A percentile compares a stretch with the other conserved stretches of the same genome.
phyloP scores from a whole-genome alignment of 30 jellyfish, hydroid and myxozoan species.

The Hydractinia symbiolongicarpus region DNA sequence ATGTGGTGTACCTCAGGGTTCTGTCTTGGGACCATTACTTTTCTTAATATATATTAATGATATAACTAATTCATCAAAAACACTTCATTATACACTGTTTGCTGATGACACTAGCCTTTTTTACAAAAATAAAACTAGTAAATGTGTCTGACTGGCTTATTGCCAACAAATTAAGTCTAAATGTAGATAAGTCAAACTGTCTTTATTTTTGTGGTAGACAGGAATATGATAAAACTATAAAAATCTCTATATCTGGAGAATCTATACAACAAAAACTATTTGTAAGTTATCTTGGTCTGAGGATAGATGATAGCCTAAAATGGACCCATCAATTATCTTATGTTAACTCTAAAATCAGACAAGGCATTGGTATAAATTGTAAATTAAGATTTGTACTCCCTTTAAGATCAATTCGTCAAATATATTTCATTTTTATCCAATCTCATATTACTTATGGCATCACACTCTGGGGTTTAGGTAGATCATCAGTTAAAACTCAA shows the following conservation, averaged over 20 bases:
- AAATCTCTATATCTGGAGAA: background rate
- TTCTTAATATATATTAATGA: constrained; percentile 26
- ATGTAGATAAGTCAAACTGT: constrained; percentile 17
- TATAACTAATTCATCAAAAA: constrained; percentile 29
- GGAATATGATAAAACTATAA: background rate
- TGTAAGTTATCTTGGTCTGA: background rate
- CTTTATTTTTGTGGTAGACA: background rate
- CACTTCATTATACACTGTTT: constrained; percentile 27
- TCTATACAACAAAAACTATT: background rate
- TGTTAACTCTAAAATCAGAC: background rate
- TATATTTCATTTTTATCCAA: background rate
- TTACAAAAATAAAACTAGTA: constrained; percentile 5
- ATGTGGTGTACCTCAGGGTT: constrained; percentile 29
- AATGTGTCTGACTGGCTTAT: constrained; percentile 1
- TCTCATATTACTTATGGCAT: background rate
- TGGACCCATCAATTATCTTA: background rate
- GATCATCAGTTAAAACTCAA: background rate
- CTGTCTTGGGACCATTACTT: constrained; percentile 30
- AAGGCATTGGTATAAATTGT: constrained; percentile 1
- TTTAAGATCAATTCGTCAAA: background rate
- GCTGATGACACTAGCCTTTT: constrained; percentile 46
- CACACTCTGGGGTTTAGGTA: background rate
- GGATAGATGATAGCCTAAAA: constrained; percentile 4
- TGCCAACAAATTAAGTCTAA: constrained; percentile 29
- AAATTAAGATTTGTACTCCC: background rate